Evolutionary conservation across 2,888 invertebrate genomes (phyloP), one percentile per base, ranked within the genome.

Genomic region (Luperina nickerlii): DNA sequence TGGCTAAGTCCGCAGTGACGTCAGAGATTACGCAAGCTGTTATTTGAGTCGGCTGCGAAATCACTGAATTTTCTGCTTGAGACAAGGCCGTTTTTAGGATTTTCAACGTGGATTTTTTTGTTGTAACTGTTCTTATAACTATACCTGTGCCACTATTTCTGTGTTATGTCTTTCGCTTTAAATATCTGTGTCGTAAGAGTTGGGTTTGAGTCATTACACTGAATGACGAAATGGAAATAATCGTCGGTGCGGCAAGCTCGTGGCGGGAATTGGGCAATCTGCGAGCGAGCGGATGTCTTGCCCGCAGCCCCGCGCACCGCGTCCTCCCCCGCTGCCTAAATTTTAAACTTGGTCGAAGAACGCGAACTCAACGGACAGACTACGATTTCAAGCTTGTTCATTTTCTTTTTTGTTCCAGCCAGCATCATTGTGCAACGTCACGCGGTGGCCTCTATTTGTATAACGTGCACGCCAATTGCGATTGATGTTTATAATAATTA

Each of bases 1-100:
- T 87, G 90, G 91, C 91, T 90, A 92, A 94, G 95, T 95, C 93
- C 91, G 96, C 96, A 96, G 97, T 97, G 96, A 96, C 94, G 95
- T 96, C 95, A 94, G 96, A 89, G 96, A 93, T 97, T 96, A 95
- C 97, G 97, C 96, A 96, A 95, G 94, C 96, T 95, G 96, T 96
- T 89, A 81, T 92, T 91, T 84, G 87, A 93, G 93, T 95, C 94
- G 95, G 96, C 96, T 96, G 95, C 96, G 96, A 95, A 95, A 96
- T 96, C 95, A 86, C 95, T 95, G 96, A 95, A 96, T 91, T 96
- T 96, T 97, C 97, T 96, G 97, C 95, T 93, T 82, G 87, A 91
- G 94, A 95, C 94, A 93, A 91, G 91, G 91, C 88, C 81, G 76
- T 85, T 82, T 82, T 87, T 74, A 62, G 57, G 76, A 86, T 57